Conservation (phyloP, 2,113 vertebrate species). For the Gallinago jamesoni region DNA sequence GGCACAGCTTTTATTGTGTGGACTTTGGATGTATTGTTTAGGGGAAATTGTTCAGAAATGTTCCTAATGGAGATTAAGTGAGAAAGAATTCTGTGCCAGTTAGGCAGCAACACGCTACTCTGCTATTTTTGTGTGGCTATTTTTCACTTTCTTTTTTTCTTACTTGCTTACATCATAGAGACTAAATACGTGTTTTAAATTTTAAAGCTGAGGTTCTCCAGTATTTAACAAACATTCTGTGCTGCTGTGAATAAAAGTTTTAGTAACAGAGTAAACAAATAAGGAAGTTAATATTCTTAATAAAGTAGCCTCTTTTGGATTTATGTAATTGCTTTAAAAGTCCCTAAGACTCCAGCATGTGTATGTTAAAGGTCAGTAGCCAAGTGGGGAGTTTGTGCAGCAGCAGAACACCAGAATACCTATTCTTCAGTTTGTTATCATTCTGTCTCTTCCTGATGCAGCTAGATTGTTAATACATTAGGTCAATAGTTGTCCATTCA, state of each 20-base stretch:
- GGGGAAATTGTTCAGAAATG: conserved; percentile 44
- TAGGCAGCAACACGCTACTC: neutral
- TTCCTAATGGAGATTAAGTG: conserved; percentile 25
- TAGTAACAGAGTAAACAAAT: neutral
- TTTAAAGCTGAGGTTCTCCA: neutral
- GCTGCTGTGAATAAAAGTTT: neutral
- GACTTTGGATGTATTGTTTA: conserved; percentile 51
- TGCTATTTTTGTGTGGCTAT: neutral
- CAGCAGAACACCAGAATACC: neutral
- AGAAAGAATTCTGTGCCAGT: conserved; percentile 4
- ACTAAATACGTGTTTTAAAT: neutral
- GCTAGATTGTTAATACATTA: neutral
- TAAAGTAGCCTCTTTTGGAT: neutral
- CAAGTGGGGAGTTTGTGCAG: neutral
- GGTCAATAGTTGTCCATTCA: neutral
- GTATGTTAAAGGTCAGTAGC: neutral
- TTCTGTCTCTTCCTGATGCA: neutral
- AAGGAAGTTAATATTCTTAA: neutral
- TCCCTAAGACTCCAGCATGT: neutral
- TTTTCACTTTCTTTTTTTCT: neutral
- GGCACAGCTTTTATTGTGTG: conserved; percentile 38
- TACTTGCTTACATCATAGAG: neutral
- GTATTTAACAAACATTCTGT: neutral
- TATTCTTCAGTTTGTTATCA: neutral
- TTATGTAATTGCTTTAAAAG: neutral